Evolutionary conservation across 2,888 invertebrate species (phyloP), one percentile per base, ranked within the genome.

Genomic region (Pinctada fucata): DNA sequence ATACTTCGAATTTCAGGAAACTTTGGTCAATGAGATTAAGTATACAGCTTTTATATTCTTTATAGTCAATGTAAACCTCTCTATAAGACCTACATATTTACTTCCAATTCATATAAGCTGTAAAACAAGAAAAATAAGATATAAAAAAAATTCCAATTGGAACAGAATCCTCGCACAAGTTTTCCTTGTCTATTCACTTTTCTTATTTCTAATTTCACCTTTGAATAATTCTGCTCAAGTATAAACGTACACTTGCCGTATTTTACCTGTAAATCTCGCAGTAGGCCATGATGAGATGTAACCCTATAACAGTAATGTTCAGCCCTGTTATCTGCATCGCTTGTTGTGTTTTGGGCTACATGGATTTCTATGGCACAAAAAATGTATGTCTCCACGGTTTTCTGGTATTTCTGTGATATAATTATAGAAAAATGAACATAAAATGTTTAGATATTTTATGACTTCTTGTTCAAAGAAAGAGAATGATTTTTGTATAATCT

Each of bases 331-430:
- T 76, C 75, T 13, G 73, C 63, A 31, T 31, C 31, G 31, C 31
- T 31, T 47, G 66, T 52, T n/a, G 63, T 70, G 45, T 70, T 58
- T 48, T 80, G 78, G 52, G 79, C 82, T 68, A 86, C 86, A 76
- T 89, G 88, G 45, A 90, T 80, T 71, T 89, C 89, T n/a, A 90
- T 80, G 6, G 86, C 85, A 76, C 83, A 81, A 64, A 88, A 87
- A 16, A 58, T 73, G 31, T 49, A 76, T 0, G 50, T 51, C 6
- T 82, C 81, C 48, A 70, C 79, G 65, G 82, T 86, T 79, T 86
- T 86, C 31, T 85, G 82, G 77, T 78, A 79, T 52, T 84, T 86
- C 86, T 87, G 79, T 8, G 78, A 51, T 75, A 48, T 67, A 51
- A 70, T 13, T 58, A 71, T 63, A 16, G 47, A 45, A 52, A 31